phyloP scores from a whole-genome alignment of 1,140 invertebrate species.

The Belonocnema kinseyi region DNA sequence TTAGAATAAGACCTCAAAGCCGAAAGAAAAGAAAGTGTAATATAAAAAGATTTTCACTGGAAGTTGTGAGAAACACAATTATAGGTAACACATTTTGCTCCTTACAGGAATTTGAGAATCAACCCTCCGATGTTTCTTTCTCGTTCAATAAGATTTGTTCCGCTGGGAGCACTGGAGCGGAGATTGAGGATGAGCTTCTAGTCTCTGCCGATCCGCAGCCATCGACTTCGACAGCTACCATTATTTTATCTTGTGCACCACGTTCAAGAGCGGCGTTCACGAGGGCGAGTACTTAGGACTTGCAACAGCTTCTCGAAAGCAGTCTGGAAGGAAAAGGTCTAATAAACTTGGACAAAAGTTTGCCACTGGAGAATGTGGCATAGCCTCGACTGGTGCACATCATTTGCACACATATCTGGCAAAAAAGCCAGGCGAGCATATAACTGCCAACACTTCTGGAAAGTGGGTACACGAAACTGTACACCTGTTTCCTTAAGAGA shows the following conservation, averaged over 20 bases:
- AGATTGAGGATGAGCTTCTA: too few species aligned
- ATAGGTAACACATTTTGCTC: too few species aligned
- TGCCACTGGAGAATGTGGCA: not conserved
- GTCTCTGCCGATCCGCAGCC: too few species aligned
- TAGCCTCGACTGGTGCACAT: not conserved
- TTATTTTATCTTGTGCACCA: not conserved
- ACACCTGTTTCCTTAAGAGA: not conserved
- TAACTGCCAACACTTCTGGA: not conserved
- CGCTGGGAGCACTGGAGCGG: too few species aligned
- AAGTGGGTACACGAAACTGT: not conserved
- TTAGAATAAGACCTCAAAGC: too few species aligned
- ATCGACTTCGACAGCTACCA: too few species aligned
- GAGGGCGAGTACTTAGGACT: not conserved
- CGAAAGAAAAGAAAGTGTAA: too few species aligned
- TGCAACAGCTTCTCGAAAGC: not conserved
- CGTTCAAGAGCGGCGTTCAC: not conserved
- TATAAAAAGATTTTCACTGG: too few species aligned
- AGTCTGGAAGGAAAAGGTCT: not conserved
- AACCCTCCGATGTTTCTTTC: too few species aligned
- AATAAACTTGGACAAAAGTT: not conserved
- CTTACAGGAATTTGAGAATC: too few species aligned
- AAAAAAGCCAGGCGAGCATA: not conserved
- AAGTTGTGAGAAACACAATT: too few species aligned
- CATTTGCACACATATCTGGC: not conserved
- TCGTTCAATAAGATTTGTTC: too few species aligned